phyloP scores from a whole-genome alignment of 30 jellyfish, hydroid and myxozoan genomes.

The Cassiopea xamachana region DNA sequence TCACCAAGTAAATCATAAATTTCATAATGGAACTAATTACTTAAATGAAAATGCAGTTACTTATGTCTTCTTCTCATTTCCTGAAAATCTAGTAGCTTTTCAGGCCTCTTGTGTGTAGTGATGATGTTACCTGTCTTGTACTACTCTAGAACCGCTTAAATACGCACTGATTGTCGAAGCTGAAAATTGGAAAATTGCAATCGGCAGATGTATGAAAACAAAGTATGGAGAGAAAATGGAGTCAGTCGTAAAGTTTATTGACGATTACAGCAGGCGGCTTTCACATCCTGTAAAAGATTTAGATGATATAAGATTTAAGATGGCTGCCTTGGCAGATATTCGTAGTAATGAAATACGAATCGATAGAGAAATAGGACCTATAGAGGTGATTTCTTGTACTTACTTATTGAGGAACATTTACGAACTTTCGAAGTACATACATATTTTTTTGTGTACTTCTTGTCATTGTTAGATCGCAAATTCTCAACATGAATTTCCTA shows the following conservation, averaged over 20 bases:
- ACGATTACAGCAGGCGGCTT: constrained; percentile 94
- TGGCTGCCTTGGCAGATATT: constrained; percentile 97
- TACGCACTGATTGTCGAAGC: constrained; percentile 94
- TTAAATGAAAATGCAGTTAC: too few species aligned
- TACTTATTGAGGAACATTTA: too few species aligned
- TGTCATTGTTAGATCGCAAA: too few species aligned
- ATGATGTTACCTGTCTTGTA: background rate
- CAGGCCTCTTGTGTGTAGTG: background rate
- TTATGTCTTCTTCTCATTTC: too few species aligned
- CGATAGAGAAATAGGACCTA: constrained; percentile 90
- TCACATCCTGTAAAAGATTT: constrained; percentile 93
- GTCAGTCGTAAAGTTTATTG: constrained; percentile 79
- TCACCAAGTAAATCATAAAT: too few species aligned
- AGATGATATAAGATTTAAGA: constrained; percentile 96
- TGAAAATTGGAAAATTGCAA: constrained; percentile 90
- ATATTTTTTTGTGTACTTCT: too few species aligned
- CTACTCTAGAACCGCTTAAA: constrained; percentile 74
- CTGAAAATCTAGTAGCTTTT: background rate
- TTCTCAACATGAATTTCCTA: too few species aligned
- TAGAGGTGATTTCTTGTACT: constrained; percentile 68
- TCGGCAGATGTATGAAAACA: constrained; percentile 83
- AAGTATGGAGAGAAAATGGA: constrained; percentile 84
- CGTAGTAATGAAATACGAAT: constrained; percentile 91
- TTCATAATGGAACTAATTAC: too few species aligned
- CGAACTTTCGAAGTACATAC: too few species aligned